phyloP scores from a whole-genome alignment of 35 echinoderm and acorn worm genomes.

The Eucidaris tribuloides region DNA sequence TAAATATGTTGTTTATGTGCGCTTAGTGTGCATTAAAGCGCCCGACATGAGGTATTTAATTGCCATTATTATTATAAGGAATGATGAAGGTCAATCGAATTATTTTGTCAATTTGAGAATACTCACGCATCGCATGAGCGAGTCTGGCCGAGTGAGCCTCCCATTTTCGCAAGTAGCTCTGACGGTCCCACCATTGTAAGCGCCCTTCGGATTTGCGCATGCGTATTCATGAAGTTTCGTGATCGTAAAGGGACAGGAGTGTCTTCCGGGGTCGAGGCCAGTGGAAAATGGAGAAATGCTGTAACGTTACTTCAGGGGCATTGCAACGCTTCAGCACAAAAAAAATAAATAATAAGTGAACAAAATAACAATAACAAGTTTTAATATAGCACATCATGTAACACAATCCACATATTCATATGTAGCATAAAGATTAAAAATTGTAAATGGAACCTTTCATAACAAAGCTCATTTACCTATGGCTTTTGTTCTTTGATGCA shows the following conservation, averaged over 20 bases:
- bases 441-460: no score
- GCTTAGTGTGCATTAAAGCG: no score
- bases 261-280: neutral
- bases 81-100: no score
- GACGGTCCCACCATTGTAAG: neutral
- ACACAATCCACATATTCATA: no score
- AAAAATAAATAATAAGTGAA: neutral
- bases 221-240: neutral
- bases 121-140: neutral
- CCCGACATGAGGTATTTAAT: no score
- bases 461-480: no score
- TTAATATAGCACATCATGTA: neutral
- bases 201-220: neutral
- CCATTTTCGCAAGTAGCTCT: slow-evolving; percentile 5
- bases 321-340: neutral
- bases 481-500: no score
- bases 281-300: neutral
- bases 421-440: no score
- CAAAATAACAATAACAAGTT: neutral
- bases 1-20: no score
- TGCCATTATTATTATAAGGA: no score
- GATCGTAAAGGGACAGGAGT: neutral
- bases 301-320: neutral
- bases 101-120: no score
- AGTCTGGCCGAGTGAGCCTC: neutral